Evolutionary conservation across 2,888 invertebrate species (phyloP).

Genomic region (Eulithis testata): DNA sequence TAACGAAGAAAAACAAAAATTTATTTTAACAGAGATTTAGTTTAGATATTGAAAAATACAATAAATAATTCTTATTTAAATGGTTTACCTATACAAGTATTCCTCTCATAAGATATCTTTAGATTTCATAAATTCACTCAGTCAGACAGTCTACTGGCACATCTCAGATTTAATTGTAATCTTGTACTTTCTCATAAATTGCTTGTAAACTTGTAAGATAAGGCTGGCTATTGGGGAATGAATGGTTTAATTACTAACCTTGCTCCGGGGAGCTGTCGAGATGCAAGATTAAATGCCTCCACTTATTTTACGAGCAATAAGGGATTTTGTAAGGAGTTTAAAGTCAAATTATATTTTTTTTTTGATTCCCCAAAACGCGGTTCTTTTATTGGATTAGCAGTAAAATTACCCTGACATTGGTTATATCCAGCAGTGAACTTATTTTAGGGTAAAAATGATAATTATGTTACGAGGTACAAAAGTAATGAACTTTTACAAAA

Average conservation of each 20-base stretch:
- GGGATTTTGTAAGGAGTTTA: conserved; percentile 9
- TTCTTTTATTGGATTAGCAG: too few relatives aligned
- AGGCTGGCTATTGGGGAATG: conserved; percentile 22
- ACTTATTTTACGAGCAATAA: conserved; percentile 23
- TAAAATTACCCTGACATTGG: too few relatives aligned
- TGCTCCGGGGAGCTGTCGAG: conserved; percentile 16
- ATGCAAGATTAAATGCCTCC: conserved; percentile 20
- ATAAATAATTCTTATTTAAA: too few relatives aligned
- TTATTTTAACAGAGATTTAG: too few relatives aligned
- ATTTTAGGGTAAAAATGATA: too few relatives aligned
- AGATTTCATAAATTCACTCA: conserved; percentile 2
- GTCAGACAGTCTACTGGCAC: neutral
- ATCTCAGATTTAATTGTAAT: conserved; percentile 12
- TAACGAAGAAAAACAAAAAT: neutral
- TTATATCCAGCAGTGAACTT: too few relatives aligned
- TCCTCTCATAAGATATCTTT: neutral
- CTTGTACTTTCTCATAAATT: conserved; percentile 22
- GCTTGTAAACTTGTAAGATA: conserved; percentile 16
- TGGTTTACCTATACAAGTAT: too few relatives aligned
- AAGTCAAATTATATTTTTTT: neutral
- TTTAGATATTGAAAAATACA: too few relatives aligned
- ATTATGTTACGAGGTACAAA: too few relatives aligned
- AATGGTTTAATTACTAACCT: conserved; percentile 35
- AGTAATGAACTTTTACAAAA: too few relatives aligned
- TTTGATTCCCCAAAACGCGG: neutral